These are phyloP conservation scores for Trematomus bernacchii DNA, from an alignment of 2,797 vertebrate genomes.

Conservation along the genomic window DNA sequence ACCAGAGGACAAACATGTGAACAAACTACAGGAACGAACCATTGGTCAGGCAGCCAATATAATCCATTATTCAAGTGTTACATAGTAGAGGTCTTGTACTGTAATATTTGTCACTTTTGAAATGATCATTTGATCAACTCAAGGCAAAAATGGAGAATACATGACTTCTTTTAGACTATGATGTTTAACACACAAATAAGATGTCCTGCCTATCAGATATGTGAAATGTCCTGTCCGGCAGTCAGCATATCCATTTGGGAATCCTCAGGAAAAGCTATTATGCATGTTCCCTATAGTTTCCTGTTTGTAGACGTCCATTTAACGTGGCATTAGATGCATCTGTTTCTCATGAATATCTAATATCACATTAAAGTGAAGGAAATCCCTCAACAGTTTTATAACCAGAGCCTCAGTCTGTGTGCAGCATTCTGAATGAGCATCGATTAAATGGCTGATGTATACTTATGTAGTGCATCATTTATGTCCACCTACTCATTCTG, in stretches of 20 bases:
- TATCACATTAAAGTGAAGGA: slow-evolving; percentile 33
- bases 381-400: slow-evolving; percentile 47
- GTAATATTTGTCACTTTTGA: slow-evolving; percentile 20
- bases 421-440: slow-evolving; percentile 47
- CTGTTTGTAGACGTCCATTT: slow-evolving; percentile 15
- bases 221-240: slow-evolving; percentile 12
- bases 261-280: not conserved
- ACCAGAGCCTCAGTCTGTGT: not conserved
- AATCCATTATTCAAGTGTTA: slow-evolving; percentile 19
- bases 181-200: slow-evolving; percentile 12
- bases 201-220: not conserved
- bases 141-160: not conserved
- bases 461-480: slow-evolving; percentile 54
- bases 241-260: slow-evolving; percentile 13
- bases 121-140: slow-evolving; percentile 8
- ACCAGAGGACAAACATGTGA: slow-evolving; percentile 47
- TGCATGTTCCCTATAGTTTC: slow-evolving; percentile 27
- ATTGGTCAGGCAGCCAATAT: slow-evolving; percentile 31
- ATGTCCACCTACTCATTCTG: slow-evolving; percentile 29
- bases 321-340: slow-evolving; percentile 31
- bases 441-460: slow-evolving; percentile 34
- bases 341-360: slow-evolving; percentile 59
- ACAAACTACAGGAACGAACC: slow-evolving; percentile 43
- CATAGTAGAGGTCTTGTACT: not conserved
- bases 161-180: not conserved